A percentile compares a stretch with the other conserved stretches of the same genome.
phyloP scores from a whole-genome alignment of 2,797 vertebrate genomes.

The Sarcophilus harrisii region DNA sequence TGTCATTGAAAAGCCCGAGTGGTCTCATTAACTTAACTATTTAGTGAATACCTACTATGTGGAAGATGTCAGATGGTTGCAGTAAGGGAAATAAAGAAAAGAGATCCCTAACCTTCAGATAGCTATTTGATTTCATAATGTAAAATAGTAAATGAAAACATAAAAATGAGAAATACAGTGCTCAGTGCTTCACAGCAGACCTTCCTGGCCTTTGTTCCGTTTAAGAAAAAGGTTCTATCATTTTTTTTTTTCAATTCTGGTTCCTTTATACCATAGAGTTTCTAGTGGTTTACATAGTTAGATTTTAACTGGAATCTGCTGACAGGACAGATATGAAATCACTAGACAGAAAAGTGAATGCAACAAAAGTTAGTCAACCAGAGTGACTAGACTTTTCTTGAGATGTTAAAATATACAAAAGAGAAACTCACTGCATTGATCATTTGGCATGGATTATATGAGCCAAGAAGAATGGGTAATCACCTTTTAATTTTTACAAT shows the following conservation, averaged over 20 bases:
- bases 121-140: background rate
- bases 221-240: background rate
- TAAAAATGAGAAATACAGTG: background rate
- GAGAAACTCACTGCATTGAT: background rate
- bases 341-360: background rate
- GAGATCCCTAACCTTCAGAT: background rate
- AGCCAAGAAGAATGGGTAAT: background rate
- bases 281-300: background rate
- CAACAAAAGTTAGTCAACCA: background rate
- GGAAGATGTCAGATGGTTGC: background rate
- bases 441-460: background rate
- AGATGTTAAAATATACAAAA: background rate
- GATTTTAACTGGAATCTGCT: background rate
- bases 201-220: background rate
- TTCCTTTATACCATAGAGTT: background rate
- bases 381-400: constrained; percentile 8
- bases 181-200: background rate
- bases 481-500: background rate
- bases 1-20: background rate
- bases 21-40: background rate
- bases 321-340: background rate
- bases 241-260: background rate
- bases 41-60: background rate
- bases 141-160: background rate
- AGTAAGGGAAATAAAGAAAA: background rate